Percentiles rank a stretch among this genome's conserved stretches.
Conservation (phyloP, 2,113 vertebrate species). For the Eudyptes chrysolophus region DNA sequence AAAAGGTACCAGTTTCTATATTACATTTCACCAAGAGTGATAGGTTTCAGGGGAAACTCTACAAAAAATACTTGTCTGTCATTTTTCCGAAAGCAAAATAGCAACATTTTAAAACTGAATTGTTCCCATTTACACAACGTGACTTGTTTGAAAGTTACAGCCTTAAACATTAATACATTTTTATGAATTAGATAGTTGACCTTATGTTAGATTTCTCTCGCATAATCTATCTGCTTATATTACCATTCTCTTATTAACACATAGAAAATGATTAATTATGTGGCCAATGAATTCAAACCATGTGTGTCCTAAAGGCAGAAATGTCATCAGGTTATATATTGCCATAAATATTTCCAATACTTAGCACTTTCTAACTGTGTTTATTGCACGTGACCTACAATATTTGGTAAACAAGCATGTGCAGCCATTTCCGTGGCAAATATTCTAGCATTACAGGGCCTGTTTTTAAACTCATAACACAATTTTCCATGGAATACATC, state of each 20-base stretch:
- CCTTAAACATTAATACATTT: neutral
- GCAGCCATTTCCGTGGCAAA: neutral
- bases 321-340: conserved; percentile 43
- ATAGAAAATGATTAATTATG: conserved; percentile 53
- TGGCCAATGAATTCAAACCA: conserved; percentile 29
- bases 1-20: neutral
- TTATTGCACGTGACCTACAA: conserved; percentile 28
- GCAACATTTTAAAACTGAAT: neutral
- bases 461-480: neutral
- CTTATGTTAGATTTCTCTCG: conserved; percentile 9
- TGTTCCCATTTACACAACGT: neutral
- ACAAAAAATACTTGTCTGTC: neutral
- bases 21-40: neutral
- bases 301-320: conserved; percentile 57
- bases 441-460: neutral
- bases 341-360: conserved; percentile 49
- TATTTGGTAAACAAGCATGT: conserved; percentile 7
- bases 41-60: neutral
- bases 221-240: conserved; percentile 25
- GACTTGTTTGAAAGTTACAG: conserved; percentile 3
- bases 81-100: conserved; percentile 10
- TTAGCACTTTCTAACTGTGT: conserved; percentile 44
- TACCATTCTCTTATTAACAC: conserved; percentile 34
- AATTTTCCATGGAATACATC: neutral
- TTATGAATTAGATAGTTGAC: neutral